Evolutionary conservation across 2,888 invertebrate species (phyloP).

Genomic region (Drosophila atroscutellata): DNA sequence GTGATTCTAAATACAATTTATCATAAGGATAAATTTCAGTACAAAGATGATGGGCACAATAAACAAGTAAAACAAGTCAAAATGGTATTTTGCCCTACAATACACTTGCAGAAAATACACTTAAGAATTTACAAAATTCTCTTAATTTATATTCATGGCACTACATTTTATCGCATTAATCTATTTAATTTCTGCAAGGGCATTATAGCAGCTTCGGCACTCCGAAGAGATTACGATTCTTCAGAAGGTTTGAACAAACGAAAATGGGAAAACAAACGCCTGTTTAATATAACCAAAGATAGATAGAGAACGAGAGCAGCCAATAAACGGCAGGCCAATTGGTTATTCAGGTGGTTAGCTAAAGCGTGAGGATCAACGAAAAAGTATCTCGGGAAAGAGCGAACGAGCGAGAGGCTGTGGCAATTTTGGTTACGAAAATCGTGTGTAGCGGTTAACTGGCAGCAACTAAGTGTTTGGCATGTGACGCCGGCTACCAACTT

Average conservation of each 20-base stretch:
- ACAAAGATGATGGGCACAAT: constrained; percentile 63
- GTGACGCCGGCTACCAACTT: constrained; percentile 22
- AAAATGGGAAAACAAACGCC: constrained; percentile 21
- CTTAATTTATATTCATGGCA: background rate
- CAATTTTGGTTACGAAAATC: constrained; percentile 70
- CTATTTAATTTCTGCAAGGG: constrained; percentile 37
- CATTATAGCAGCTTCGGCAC: constrained; percentile 32
- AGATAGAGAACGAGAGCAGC: constrained; percentile 56
- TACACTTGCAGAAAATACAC: constrained; percentile 28
- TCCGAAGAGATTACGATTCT: constrained; percentile 27
- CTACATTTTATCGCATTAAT: background rate
- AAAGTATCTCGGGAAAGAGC: constrained; percentile 33
- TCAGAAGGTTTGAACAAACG: constrained; percentile 9
- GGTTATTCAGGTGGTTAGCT: constrained; percentile 46
- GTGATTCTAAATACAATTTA: constrained; percentile 85
- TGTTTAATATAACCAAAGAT: constrained; percentile 38
- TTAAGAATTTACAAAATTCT: background rate
- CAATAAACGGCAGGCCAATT: constrained; percentile 70
- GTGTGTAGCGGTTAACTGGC: constrained; percentile 75
- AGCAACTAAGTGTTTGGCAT: constrained; percentile 41
- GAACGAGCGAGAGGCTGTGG: constrained; percentile 62
- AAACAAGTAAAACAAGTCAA: constrained; percentile 47
- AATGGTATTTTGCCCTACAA: constrained; percentile 10
- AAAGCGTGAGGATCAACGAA: constrained; percentile 56
- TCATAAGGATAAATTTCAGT: constrained; percentile 80